Percentiles rank a stretch among this genome's conserved stretches.
Evolutionary conservation across 2,797 vertebrate species (phyloP).

Genomic region (Synaphobranchus kaupii): DNA sequence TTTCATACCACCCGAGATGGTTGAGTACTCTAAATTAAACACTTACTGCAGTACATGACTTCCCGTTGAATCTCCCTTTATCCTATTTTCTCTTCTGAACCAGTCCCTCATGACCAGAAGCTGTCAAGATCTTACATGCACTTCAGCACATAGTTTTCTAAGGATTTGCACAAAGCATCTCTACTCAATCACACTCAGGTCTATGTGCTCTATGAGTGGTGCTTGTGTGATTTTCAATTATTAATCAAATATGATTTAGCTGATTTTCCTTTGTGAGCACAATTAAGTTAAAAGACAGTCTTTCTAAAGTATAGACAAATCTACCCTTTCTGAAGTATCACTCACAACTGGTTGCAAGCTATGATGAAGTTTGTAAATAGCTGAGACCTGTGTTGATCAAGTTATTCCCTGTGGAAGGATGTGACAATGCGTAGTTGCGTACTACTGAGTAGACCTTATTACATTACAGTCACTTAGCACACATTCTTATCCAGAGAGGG

Average conservation of each 20-base stretch:
- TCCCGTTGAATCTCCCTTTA: not conserved
- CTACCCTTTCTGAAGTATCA: not conserved
- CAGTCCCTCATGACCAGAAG: not conserved
- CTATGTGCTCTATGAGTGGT: not conserved
- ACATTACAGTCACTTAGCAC: too few relatives aligned
- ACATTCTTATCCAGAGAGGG: too few relatives aligned
- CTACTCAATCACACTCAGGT: too few relatives aligned
- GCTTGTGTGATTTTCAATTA: not conserved
- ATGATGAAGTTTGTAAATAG: not conserved
- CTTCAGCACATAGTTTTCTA: too few relatives aligned
- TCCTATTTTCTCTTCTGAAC: not conserved
- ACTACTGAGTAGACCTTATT: not conserved
- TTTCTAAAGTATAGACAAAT: too few relatives aligned
- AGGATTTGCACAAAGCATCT: too few relatives aligned
- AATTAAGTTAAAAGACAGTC: too few relatives aligned
- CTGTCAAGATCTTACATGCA: not conserved
- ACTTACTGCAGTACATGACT: not conserved
- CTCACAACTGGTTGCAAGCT: not conserved
- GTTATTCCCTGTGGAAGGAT: not conserved
- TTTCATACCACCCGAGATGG: too few relatives aligned
- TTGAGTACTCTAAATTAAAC: not conserved
- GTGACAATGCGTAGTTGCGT: not conserved
- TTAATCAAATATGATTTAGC: too few relatives aligned
- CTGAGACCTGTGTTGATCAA: not conserved
- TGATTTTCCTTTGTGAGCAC: too few relatives aligned